Conservation (phyloP, 2,888 invertebrate species). For the Mythimna ferrago region DNA sequence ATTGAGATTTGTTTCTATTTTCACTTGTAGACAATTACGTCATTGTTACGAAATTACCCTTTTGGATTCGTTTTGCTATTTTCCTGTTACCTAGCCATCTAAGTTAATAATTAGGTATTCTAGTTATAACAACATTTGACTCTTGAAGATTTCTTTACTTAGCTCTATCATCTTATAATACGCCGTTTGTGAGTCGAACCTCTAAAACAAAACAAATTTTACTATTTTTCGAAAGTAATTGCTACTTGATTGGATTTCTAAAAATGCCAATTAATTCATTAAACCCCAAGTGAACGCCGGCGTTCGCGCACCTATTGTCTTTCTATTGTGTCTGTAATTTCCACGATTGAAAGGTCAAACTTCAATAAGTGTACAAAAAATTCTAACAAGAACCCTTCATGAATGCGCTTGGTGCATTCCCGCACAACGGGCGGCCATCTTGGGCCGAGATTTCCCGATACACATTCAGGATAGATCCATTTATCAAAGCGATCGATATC, state of each 20-base stretch:
- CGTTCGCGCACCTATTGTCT: no score
- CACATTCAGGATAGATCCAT: slow-evolving; percentile 85
- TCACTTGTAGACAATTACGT: neutral
- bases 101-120: neutral
- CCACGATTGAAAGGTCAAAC: no score
- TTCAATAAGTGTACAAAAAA: slow-evolving; percentile 58
- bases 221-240: neutral
- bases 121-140: neutral
- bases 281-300: no score
- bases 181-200: neutral
- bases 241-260: neutral
- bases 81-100: slow-evolving; percentile 15
- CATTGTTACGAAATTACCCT: slow-evolving; percentile 15
- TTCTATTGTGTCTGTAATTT: no score
- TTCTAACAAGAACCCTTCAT: slow-evolving; percentile 65
- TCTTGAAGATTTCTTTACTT: slow-evolving; percentile 16
- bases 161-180: neutral
- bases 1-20: slow-evolving; percentile 16
- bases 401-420: slow-evolving; percentile 74
- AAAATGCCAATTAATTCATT: slow-evolving; percentile 45
- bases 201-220: neutral
- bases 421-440: slow-evolving; percentile 87
- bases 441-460: slow-evolving; percentile 76
- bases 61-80: slow-evolving; percentile 8
- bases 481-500: slow-evolving; percentile 89